Conservation (phyloP, 2,113 vertebrate genomes). For the Tupaia chinensis region DNA sequence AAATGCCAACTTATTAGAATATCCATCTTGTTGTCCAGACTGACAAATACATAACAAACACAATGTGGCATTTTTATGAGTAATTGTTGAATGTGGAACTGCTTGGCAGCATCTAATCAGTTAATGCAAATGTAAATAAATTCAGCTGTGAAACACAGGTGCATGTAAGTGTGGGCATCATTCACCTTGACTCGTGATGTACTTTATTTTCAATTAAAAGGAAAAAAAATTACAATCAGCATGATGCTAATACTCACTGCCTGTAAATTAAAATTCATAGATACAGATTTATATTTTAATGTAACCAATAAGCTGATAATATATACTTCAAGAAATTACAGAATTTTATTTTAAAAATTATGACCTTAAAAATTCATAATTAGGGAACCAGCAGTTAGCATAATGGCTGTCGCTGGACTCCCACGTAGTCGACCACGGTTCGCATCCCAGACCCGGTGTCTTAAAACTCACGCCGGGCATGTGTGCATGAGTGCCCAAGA, state of each 20-base stretch:
- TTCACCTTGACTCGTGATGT: background rate
- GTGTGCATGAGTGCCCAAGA: too few relatives aligned
- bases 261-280: constrained; percentile 59
- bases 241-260: constrained; percentile 50
- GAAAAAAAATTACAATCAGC: constrained; percentile 41
- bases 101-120: constrained; percentile 1
- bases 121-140: constrained; percentile 48
- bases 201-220: constrained; percentile 57
- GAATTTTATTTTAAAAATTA: constrained; percentile 1
- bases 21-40: background rate
- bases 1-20: constrained; percentile 8
- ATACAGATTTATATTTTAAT: constrained; percentile 54
- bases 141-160: constrained; percentile 36
- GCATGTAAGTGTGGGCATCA: background rate
- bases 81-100: background rate
- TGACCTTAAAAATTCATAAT: constrained; percentile 21
- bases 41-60: constrained; percentile 10
- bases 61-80: constrained; percentile 12
- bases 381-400: too few relatives aligned
- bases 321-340: constrained; percentile 22
- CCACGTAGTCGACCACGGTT: too few relatives aligned
- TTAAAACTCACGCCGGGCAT: too few relatives aligned
- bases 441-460: too few relatives aligned
- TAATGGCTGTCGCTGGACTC: too few relatives aligned
- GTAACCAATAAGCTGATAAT: constrained; percentile 19